A percentile compares a stretch with the other conserved stretches of the same genome.
phyloP scores from a whole-genome alignment of 2,888 invertebrate species.

The Eucera pruinosa region DNA sequence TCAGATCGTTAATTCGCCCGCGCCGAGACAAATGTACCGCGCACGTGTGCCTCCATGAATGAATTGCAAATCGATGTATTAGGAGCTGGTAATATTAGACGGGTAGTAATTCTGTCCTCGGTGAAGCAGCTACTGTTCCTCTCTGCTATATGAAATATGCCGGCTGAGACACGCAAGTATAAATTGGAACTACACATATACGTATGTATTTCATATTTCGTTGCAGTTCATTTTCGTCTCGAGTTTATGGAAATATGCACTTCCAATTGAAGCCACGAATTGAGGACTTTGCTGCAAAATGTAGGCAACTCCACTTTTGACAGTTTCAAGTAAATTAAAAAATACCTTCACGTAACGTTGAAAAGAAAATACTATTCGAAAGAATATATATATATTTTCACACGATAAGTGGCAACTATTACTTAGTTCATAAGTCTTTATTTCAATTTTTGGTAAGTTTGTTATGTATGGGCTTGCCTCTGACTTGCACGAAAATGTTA shows the following conservation, averaged over 20 bases:
- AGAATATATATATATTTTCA: too few relatives aligned
- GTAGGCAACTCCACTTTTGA: too few relatives aligned
- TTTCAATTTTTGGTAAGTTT: too few relatives aligned
- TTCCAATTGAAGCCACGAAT: too few relatives aligned
- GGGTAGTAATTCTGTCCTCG: not conserved
- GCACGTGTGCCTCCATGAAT: constrained; percentile 5
- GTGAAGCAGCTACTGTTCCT: not conserved
- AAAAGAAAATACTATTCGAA: too few relatives aligned
- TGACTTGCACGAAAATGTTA: too few relatives aligned
- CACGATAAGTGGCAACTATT: too few relatives aligned
- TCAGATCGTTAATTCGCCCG: constrained; percentile 11
- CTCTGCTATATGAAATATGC: constrained; percentile 1
- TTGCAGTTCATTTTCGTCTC: not conserved
- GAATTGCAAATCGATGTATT: constrained; percentile 14
- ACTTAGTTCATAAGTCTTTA: too few relatives aligned
- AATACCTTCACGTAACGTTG: too few relatives aligned
- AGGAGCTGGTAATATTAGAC: constrained; percentile 6
- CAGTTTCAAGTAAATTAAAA: too few relatives aligned
- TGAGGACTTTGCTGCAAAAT: too few relatives aligned
- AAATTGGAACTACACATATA: not conserved
- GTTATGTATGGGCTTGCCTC: too few relatives aligned
- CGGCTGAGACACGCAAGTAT: not conserved
- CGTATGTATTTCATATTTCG: not conserved
- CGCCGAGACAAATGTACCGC: constrained; percentile 14
- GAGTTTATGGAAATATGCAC: not conserved